phyloP scores from a whole-genome alignment of 30 jellyfish, hydroid and myxozoan genomes.

The Mastigias papua region DNA sequence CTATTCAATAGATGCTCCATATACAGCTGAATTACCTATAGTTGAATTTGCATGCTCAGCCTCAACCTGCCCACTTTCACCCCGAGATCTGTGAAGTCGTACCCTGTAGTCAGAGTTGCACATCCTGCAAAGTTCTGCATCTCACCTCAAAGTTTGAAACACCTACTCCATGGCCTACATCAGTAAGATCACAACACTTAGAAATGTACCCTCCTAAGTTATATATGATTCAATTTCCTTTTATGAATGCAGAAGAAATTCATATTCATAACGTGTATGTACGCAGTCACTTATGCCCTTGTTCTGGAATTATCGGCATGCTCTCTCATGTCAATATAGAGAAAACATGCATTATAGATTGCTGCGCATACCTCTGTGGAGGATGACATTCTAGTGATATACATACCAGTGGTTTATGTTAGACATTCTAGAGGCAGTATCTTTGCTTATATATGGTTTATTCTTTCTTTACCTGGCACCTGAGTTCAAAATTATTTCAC shows the following conservation, averaged over 20 bases:
- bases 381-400: too few species aligned
- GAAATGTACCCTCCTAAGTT: not conserved
- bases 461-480: too few species aligned
- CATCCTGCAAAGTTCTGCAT: constrained; percentile 49
- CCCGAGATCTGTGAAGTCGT: constrained; percentile 55
- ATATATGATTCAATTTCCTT: not conserved
- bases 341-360: constrained; percentile 20
- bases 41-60: constrained; percentile 52
- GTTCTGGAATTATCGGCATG: not conserved
- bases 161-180: constrained; percentile 71
- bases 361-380: constrained; percentile 2
- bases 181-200: constrained; percentile 27
- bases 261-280: not conserved
- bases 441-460: too few species aligned
- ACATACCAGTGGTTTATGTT: too few species aligned
- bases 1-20: constrained; percentile 34
- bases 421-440: too few species aligned
- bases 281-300: not conserved
- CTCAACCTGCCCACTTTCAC: constrained; percentile 64
- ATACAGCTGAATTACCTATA: constrained; percentile 29
- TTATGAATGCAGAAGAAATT: not conserved
- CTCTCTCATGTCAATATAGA: constrained; percentile 30
- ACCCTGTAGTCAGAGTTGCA: constrained; percentile 36
- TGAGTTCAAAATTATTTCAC: too few species aligned
- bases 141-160: constrained; percentile 52